Conservation (phyloP, 2,113 vertebrate species). For the Carlito syrichta region DNA sequence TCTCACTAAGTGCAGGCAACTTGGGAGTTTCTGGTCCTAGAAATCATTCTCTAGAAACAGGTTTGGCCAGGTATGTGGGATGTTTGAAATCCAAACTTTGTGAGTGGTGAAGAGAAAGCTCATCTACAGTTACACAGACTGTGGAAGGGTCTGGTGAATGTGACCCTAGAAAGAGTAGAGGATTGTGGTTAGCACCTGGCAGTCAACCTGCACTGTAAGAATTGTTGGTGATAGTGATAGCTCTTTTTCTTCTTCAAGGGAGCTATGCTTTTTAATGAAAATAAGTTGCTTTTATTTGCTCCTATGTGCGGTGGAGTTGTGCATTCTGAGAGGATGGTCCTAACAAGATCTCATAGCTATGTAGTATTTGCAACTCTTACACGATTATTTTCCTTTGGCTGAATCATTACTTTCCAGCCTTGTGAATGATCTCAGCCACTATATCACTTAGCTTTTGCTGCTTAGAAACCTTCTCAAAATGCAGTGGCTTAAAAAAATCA, state of each 20-base stretch:
- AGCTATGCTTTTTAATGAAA: not conserved
- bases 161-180: rapidly evolving
- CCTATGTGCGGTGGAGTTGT: not conserved
- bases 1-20: not conserved
- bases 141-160: not conserved
- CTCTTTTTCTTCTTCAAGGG: not conserved
- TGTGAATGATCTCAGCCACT: not conserved
- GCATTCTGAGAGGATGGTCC: not conserved
- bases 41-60: not conserved
- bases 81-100: not conserved
- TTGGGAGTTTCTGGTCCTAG: not conserved
- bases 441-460: not conserved
- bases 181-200: not conserved
- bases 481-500: not conserved
- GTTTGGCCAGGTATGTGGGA: not conserved
- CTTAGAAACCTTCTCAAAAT: not conserved
- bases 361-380: not conserved
- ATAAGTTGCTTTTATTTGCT: not conserved
- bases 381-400: constrained; percentile 9
- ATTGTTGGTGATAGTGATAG: not conserved
- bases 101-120: not conserved
- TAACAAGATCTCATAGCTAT: constrained; percentile 4
- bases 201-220: not conserved
- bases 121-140: not conserved
- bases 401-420: not conserved